These are phyloP conservation scores for Unio delphinus DNA, from an alignment of 2,888 invertebrate genomes.

Conservation along the genomic window DNA sequence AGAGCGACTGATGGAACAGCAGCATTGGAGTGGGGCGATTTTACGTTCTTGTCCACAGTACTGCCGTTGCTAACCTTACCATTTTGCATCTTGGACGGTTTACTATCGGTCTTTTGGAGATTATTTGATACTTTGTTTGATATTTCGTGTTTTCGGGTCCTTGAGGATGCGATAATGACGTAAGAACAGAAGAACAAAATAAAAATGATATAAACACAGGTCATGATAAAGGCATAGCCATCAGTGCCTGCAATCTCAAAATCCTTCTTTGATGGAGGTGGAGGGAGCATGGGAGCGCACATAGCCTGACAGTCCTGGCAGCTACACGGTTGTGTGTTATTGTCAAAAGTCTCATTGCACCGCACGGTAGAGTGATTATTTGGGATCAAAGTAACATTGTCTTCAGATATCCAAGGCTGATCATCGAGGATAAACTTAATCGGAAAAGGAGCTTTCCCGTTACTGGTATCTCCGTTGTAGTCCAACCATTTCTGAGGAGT, in stretches of 20 bases:
- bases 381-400: constrained; percentile 41
- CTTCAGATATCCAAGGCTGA: constrained; percentile 5
- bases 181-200: constrained; percentile 77
- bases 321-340: constrained; percentile 83
- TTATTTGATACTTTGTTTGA: not conserved
- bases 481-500: constrained; percentile 74
- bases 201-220: constrained; percentile 83
- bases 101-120: no score
- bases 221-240: constrained; percentile 85
- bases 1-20: constrained; percentile 23
- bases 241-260: constrained; percentile 83
- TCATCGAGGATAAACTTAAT: constrained; percentile 68
- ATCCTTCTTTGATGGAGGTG: constrained; percentile 73
- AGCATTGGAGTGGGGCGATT: not conserved
- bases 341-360: constrained; percentile 50
- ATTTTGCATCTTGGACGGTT: not conserved
- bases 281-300: constrained; percentile 81
- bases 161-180: constrained; percentile 45
- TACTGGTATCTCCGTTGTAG: constrained; percentile 70
- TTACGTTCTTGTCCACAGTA: not conserved
- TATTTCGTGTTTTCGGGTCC: constrained; percentile 2
- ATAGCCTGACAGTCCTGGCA: constrained; percentile 79
- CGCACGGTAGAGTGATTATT: constrained; percentile 51
- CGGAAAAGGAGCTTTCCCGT: constrained; percentile 64
- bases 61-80: not conserved